phyloP scores from a whole-genome alignment of 2,797 vertebrate species.

The Sciurus carolinensis region DNA sequence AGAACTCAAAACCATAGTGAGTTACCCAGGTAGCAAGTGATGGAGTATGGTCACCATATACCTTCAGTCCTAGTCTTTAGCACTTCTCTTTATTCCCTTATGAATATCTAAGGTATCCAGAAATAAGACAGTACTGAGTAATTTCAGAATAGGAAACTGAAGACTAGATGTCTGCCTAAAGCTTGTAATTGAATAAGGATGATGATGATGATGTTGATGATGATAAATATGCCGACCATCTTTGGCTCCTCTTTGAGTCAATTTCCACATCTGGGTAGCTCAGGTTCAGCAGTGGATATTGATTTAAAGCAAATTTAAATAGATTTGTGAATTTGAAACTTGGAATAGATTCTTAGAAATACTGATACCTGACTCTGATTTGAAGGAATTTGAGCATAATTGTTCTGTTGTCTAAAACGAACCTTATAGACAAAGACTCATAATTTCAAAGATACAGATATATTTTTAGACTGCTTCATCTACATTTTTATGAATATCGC shows the following conservation, averaged over 20 bases:
- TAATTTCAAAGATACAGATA: conserved; percentile 15
- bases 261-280: neutral
- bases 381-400: conserved; percentile 6
- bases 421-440: neutral
- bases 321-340: neutral
- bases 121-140: neutral
- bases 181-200: neutral
- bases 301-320: conserved; percentile 31
- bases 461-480: neutral
- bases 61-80: neutral
- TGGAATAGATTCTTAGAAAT: neutral
- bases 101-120: neutral
- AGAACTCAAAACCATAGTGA: neutral
- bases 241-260: neutral
- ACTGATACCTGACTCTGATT: neutral
- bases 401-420: neutral
- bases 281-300: neutral
- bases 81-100: neutral
- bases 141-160: neutral
- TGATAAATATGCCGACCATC: neutral
- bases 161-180: neutral
- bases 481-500: neutral
- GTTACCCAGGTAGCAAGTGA: neutral
- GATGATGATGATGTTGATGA: neutral
- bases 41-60: neutral